Evolutionary conservation across 2,797 vertebrate species (phyloP).

Genomic region (Siniperca obscura): DNA sequence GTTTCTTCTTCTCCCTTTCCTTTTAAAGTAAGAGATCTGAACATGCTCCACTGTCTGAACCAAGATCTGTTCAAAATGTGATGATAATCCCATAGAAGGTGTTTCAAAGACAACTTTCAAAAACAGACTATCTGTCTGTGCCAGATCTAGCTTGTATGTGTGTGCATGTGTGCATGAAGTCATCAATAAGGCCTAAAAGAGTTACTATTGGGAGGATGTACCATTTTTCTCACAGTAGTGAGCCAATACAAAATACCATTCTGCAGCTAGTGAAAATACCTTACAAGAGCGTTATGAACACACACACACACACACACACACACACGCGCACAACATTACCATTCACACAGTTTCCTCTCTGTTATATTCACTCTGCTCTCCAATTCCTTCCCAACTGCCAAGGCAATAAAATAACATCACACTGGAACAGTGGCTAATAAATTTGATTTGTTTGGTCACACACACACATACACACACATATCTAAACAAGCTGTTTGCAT

Average conservation of each 20-base stretch:
- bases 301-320: constrained; percentile 25
- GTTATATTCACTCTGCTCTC: constrained; percentile 54
- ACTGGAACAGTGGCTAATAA: constrained; percentile 70
- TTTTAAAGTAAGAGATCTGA: constrained; percentile 64
- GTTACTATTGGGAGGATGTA: constrained; percentile 35
- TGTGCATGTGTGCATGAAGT: constrained; percentile 27
- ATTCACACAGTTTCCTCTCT: constrained; percentile 57
- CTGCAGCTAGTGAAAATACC: constrained; percentile 42
- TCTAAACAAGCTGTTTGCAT: constrained; percentile 47
- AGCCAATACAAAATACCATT: constrained; percentile 34
- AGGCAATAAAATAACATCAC: constrained; percentile 74
- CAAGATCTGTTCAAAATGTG: constrained; percentile 47
- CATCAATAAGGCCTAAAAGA: constrained; percentile 53
- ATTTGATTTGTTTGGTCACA: constrained; percentile 73
- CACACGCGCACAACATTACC: constrained; percentile 48
- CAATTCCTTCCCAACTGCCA: constrained; percentile 65
- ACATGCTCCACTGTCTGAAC: constrained; percentile 37
- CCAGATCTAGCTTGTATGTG: constrained; percentile 38
- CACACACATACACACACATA: constrained; percentile 22
- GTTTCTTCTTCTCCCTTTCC: constrained; percentile 41
- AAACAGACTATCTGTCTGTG: constrained; percentile 43
- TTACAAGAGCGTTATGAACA: constrained; percentile 22
- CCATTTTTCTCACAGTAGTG: constrained; percentile 35
- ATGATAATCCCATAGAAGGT: constrained; percentile 56
- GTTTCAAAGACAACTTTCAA: constrained; percentile 62